These are phyloP conservation scores for Steatornis caripensis DNA, from an alignment of 2,113 vertebrate species.

Conservation along the genomic window DNA sequence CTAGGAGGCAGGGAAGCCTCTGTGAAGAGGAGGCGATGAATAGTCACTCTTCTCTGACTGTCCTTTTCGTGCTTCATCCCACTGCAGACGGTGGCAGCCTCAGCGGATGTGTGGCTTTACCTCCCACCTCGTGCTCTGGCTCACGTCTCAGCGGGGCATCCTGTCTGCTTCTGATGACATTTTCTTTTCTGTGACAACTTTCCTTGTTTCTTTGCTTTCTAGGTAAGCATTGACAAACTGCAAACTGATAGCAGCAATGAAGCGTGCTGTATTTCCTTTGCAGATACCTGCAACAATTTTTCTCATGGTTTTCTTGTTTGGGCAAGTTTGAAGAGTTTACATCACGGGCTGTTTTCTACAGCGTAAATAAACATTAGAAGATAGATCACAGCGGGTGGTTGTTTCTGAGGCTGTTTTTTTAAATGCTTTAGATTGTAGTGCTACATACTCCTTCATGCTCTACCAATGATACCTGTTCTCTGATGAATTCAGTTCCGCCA, in stretches of 20 bases:
- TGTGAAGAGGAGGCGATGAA: neutral
- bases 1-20: neutral
- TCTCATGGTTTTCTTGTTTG: neutral
- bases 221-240: neutral
- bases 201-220: neutral
- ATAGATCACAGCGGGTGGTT: neutral
- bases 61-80: neutral
- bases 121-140: neutral
- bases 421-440: neutral
- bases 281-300: neutral
- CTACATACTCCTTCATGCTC: too few relatives aligned
- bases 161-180: neutral
- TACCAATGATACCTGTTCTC: neutral
- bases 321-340: neutral
- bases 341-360: neutral
- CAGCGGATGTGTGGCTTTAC: rapidly evolving
- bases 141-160: neutral
- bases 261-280: neutral
- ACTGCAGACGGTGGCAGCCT: neutral
- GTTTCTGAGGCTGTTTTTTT: neutral
- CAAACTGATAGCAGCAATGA: neutral
- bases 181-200: neutral
- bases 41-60: neutral
- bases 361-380: neutral
- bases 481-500: neutral